Percentiles rank a stretch among this genome's conserved stretches.
Conservation (phyloP, 2,888 invertebrate genomes). For the Geotrupes spiniger region DNA sequence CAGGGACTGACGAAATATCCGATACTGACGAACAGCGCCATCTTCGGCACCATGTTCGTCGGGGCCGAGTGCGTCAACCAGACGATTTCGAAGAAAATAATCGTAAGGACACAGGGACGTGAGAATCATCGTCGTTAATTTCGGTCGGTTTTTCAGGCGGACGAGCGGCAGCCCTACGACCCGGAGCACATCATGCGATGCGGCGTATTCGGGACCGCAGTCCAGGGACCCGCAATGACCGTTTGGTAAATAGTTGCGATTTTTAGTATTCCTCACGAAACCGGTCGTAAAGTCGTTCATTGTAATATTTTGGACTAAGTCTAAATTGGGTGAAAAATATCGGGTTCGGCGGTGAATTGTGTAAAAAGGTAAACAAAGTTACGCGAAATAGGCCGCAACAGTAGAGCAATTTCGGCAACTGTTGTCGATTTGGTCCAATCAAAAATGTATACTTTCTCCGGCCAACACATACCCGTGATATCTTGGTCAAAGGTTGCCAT, state of each 20-base stretch:
- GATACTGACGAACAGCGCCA: constrained; percentile 54
- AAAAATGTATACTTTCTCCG: no score
- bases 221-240: constrained; percentile 61
- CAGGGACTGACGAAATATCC: constrained; percentile 52
- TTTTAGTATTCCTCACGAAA: constrained; percentile 18
- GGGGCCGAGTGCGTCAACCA: constrained; percentile 81
- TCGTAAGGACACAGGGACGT: constrained; percentile 66
- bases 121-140: constrained; percentile 8
- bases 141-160: constrained; percentile 30
- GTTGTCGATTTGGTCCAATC: no score
- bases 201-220: constrained; percentile 59
- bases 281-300: no score
- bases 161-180: constrained; percentile 51
- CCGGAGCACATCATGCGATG: constrained; percentile 56
- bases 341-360: no score
- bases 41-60: constrained; percentile 75
- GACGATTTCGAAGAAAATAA: constrained; percentile 62
- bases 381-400: no score
- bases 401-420: no score
- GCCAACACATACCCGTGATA: no score
- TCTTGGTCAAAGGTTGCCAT: no score
- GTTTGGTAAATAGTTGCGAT: constrained; percentile 54
- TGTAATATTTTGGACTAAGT: no score
- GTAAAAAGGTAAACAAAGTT: no score
- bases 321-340: no score